Evolutionary conservation across 2,888 invertebrate genomes (phyloP).

Genomic region (Teleogryllus oceanicus): DNA sequence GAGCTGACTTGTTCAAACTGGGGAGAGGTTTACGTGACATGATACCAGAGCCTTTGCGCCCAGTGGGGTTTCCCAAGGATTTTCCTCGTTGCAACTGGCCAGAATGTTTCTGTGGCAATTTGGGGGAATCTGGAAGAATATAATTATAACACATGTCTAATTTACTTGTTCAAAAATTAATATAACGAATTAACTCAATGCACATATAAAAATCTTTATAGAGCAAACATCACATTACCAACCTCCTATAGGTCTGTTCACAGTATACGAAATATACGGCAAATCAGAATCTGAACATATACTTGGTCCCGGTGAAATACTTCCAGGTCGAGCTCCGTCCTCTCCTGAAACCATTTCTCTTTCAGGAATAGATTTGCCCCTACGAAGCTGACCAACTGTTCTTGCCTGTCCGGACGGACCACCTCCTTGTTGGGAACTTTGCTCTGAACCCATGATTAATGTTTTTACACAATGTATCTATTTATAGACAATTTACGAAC

Average conservation of each 20-base stretch:
- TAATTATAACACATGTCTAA: background rate
- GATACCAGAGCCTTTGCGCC: conserved; percentile 39
- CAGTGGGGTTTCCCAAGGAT: conserved; percentile 42
- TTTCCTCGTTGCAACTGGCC: conserved; percentile 42
- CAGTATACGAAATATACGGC: conserved; percentile 88
- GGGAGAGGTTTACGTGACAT: conserved; percentile 41
- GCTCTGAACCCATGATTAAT: conserved; percentile 44
- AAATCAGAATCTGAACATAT: conserved; percentile 85
- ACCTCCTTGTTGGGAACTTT: conserved; percentile 41
- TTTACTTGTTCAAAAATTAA: conserved; percentile 21
- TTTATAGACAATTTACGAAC: too few species aligned
- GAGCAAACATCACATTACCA: conserved; percentile 35
- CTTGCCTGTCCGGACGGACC: conserved; percentile 21
- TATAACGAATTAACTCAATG: background rate
- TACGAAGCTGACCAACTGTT: conserved; percentile 30
- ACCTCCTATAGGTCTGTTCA: conserved; percentile 84
- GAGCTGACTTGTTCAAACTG: conserved; percentile 44
- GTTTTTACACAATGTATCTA: too few species aligned
- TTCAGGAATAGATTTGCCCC: conserved; percentile 42
- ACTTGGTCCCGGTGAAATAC: conserved; percentile 80
- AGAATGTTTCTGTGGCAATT: conserved; percentile 61
- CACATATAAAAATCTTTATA: background rate
- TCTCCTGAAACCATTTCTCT: conserved; percentile 41
- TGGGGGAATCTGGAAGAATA: conserved; percentile 68
- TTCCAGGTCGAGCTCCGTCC: conserved; percentile 60